A percentile compares a stretch with the other conserved stretches of the same genome.
Conservation (phyloP, 2,797 vertebrate species). For the Danio kyathit region DNA sequence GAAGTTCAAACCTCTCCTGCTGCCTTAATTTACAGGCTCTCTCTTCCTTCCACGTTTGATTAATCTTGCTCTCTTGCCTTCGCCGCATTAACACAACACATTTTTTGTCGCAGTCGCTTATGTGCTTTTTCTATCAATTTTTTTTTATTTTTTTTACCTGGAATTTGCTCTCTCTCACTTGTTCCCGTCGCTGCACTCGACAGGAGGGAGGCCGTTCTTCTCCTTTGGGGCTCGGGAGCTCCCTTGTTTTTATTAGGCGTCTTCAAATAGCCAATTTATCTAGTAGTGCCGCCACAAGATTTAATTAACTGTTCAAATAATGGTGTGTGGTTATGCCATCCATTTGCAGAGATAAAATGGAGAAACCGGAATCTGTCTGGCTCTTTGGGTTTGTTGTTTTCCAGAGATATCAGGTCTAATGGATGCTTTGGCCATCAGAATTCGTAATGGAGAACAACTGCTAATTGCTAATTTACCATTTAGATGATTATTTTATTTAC, state of each 20-base stretch:
- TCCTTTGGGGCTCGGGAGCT: conserved; percentile 18
- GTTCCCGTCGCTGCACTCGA: neutral
- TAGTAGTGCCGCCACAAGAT: conserved; percentile 49
- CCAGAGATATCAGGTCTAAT: neutral
- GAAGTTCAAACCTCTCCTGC: conserved; percentile 47
- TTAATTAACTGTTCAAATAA: conserved; percentile 61
- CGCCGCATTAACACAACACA: conserved; percentile 5
- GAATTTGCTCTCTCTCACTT: neutral
- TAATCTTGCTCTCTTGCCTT: conserved; percentile 32
- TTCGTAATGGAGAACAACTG: neutral
- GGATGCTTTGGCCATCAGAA: neutral
- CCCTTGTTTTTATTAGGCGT: conserved; percentile 47
- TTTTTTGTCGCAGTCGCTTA: conserved; percentile 17
- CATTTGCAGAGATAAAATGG: conserved; percentile 28
- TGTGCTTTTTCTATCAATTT: neutral
- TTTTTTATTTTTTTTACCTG: neutral
- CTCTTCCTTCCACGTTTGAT: conserved; percentile 43
- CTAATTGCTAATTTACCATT: conserved; percentile 20
- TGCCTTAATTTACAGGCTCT: conserved; percentile 49
- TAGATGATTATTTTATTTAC: neutral
- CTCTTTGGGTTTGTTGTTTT: neutral
- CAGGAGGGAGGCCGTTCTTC: neutral
- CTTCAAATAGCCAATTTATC: conserved; percentile 59
- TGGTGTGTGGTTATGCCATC: conserved; percentile 29
- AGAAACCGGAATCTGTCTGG: neutral